Percentiles rank a stretch among this genome's conserved stretches.
phyloP scores from a whole-genome alignment of 2,888 invertebrate genomes.

The Eupeodes latifasciatus region DNA sequence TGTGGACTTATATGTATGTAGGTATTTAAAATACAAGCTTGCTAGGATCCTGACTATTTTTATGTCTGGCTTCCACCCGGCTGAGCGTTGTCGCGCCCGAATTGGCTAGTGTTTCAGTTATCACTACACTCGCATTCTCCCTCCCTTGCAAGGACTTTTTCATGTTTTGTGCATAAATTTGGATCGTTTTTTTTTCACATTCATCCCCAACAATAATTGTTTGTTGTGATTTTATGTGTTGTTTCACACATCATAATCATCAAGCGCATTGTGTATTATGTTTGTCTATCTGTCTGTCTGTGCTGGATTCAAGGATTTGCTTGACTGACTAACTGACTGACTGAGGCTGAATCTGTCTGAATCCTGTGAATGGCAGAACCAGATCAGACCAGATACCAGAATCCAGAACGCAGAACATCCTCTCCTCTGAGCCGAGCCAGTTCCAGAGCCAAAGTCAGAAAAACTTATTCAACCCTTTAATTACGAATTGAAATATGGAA shows the following conservation, averaged over 20 bases:
- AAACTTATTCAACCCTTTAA: constrained; percentile 78
- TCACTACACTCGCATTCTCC: not conserved
- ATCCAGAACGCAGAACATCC: not conserved
- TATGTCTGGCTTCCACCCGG: constrained; percentile 1
- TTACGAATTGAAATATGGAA: constrained; percentile 79
- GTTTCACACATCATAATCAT: constrained; percentile 76
- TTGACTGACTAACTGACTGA: constrained; percentile 50
- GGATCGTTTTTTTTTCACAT: constrained; percentile 31
- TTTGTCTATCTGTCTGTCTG: constrained; percentile 42
- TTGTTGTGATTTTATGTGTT: constrained; percentile 76
- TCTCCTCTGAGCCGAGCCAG: not conserved
- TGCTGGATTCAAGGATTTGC: not conserved
- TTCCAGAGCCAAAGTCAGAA: constrained; percentile 51
- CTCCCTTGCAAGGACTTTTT: constrained; percentile 31
- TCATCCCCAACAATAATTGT: constrained; percentile 71
- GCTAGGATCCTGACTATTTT: constrained; percentile 38
- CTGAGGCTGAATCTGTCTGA: constrained; percentile 4
- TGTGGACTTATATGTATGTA: not conserved
- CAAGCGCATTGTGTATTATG: constrained; percentile 54
- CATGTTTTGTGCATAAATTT: constrained; percentile 71
- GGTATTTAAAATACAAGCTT: constrained; percentile 16
- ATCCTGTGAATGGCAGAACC: constrained; percentile 17
- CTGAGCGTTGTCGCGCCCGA: not conserved
- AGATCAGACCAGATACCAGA: not conserved
- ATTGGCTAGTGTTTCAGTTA: constrained; percentile 4